Evolutionary conservation across 2,113 vertebrate genomes (phyloP), one percentile per base, ranked within the genome.

Genomic region (Tachysurus vachellii): DNA sequence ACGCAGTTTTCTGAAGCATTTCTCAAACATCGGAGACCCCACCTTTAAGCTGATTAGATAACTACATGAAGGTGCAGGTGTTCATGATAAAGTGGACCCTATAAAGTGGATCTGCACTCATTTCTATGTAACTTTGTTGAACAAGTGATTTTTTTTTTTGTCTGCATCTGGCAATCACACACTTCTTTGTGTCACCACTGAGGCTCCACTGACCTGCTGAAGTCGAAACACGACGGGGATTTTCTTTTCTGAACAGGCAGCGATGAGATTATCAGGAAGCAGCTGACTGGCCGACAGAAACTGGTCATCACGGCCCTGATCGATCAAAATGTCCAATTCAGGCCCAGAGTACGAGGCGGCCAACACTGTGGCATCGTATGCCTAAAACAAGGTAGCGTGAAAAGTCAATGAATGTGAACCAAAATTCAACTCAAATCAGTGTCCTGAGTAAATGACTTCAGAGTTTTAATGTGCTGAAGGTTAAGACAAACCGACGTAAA

Each of bases 291-390:
- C 96, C 0, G 95, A 95, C 26, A 99, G 95, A 92, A 99, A 99
- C 94, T 99, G 95, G 89, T 99, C 98, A 3, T 99, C 97, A 4
- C 97, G 96, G 64, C 98, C 98, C 93, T 99, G 98, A 91, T 99
- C 98, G 62, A 99, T 97, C 73, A 99, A 91, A 90, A 99, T 95
- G 94, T 99, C 97, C 0, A 99, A 94, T 88, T 92, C 94, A 57
- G 97, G 92, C 0, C 95, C 97, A 0, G 96, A 94, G 84, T 96
- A 99, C 3, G 96, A 92, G 9, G 93, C 95, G 16, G 95, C 97
- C 87, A 99, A 91, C n/a, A 93, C 91, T 0, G 97, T 98, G 6
- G 97, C 97, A 73, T 99, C 98, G 0, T 98, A 98, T 0, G 93
- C 93, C 98, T 99, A 88, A 73, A 36, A 86, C 79, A 64, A 44